A percentile compares a stretch with the other conserved stretches of the same genome.
Evolutionary conservation across 30 jellyfish, hydroid and myxozoan genomes (phyloP).

Genomic region (Cassiopea xamachana): DNA sequence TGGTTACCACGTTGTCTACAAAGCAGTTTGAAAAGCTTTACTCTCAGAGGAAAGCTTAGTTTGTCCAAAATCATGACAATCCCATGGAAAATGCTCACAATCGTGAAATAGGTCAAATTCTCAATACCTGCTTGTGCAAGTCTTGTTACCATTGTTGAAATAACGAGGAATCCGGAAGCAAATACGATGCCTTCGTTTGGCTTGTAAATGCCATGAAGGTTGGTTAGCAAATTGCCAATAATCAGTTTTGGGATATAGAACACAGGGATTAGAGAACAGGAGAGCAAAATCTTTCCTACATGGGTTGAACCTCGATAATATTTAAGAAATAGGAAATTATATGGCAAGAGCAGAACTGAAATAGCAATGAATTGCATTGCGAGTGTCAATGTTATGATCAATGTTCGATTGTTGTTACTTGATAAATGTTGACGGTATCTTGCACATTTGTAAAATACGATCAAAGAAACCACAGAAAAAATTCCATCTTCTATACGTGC

Average conservation of each 20-base stretch:
- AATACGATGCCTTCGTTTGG: neutral
- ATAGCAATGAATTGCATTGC: slow-evolving; percentile 2
- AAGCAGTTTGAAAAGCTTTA: neutral
- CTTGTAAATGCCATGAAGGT: neutral
- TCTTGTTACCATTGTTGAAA: neutral
- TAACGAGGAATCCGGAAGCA: neutral
- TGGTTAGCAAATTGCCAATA: neutral
- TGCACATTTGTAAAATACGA: neutral
- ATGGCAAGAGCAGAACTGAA: neutral
- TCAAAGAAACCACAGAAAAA: neutral
- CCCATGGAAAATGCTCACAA: slow-evolving; percentile 34
- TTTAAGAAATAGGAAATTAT: slow-evolving; percentile 1
- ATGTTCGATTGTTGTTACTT: neutral
- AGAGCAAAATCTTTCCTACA: neutral
- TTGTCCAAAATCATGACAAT: slow-evolving; percentile 13
- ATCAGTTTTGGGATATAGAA: slow-evolving; percentile 19
- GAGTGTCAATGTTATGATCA: neutral
- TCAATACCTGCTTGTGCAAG: slow-evolving; percentile 39
- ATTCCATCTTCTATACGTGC: slow-evolving; percentile 8
- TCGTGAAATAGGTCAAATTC: neutral
- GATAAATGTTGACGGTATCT: neutral
- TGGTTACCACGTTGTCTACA: neutral
- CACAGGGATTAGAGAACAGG: neutral
- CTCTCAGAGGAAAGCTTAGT: slow-evolving; percentile 12
- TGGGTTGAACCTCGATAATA: neutral